These are phyloP conservation scores for Paratilapia polleni DNA, from an alignment of 2,113 vertebrate genomes.

Conservation along the genomic window DNA sequence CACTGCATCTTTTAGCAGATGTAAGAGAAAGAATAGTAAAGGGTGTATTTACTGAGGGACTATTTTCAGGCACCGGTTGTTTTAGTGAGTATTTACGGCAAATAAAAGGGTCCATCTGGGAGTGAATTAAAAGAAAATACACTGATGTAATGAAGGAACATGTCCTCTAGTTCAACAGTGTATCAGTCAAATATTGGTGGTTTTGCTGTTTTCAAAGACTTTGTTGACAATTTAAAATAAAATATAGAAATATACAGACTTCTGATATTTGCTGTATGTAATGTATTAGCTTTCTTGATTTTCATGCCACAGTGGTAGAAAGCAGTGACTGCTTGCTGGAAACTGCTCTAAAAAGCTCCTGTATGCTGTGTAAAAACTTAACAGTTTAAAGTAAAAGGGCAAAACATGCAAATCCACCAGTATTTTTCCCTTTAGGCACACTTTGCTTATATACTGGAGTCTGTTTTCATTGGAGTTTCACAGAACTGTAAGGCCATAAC, in stretches of 20 bases:
- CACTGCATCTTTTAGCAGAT: conserved; percentile 9
- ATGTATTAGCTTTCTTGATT: neutral
- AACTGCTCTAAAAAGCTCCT: neutral
- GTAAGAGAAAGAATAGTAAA: neutral
- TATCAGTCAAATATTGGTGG: neutral
- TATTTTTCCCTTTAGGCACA: conserved; percentile 11
- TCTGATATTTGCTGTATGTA: neutral
- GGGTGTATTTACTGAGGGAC: neutral
- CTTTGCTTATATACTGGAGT: neutral
- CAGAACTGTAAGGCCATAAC: conserved; percentile 5
- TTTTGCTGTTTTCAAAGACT: neutral
- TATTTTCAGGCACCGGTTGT: neutral
- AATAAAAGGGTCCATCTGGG: neutral
- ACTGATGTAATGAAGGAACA: neutral
- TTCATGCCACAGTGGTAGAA: neutral
- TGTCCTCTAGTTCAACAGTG: neutral
- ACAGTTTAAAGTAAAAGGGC: neutral
- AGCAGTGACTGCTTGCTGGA: too few relatives aligned
- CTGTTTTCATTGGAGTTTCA: conserved; percentile 5
- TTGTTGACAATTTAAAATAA: neutral
- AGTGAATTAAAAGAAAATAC: too few relatives aligned
- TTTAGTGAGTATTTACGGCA: neutral
- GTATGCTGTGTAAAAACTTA: neutral
- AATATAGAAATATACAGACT: neutral
- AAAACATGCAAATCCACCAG: conserved; percentile 39